These are phyloP conservation scores for Drosophila parthenogenetica DNA, from an alignment of 2,888 invertebrate genomes.

Conservation along the genomic window DNA sequence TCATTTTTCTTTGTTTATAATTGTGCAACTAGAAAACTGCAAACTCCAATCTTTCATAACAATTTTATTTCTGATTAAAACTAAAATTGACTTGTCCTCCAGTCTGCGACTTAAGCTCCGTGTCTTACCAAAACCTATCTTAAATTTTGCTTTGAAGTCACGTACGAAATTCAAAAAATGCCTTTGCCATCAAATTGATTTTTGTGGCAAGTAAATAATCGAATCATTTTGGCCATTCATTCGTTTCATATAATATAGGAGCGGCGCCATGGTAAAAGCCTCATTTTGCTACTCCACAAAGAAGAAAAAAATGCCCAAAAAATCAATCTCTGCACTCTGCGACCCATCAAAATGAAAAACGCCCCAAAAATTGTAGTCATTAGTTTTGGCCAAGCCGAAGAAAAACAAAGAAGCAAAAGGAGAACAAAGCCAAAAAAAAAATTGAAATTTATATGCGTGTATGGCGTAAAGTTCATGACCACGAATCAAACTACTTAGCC, in stretches of 20 bases:
- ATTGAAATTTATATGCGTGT: conserved; percentile 44
- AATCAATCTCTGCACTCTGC: conserved; percentile 59
- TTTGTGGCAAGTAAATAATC: conserved; percentile 75
- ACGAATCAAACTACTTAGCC: conserved; percentile 61
- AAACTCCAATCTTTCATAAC: neutral
- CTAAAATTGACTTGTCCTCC: neutral
- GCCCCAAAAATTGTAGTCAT: conserved; percentile 75
- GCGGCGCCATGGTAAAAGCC: conserved; percentile 51
- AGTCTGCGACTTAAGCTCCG: neutral
- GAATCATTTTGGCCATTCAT: conserved; percentile 61
- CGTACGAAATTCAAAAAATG: conserved; percentile 51
- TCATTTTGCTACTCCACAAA: conserved; percentile 28
- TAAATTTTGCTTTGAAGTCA: conserved; percentile 45
- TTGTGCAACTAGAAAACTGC: neutral
- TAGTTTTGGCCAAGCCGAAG: conserved; percentile 54
- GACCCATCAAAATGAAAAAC: conserved; percentile 50
- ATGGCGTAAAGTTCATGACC: conserved; percentile 59
- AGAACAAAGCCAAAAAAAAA: conserved; percentile 42
- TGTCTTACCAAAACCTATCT: conserved; percentile 4
- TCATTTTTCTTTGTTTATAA: neutral
- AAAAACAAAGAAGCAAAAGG: conserved; percentile 11
- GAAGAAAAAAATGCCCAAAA: conserved; percentile 20
- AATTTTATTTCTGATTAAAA: neutral
- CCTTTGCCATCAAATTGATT: conserved; percentile 63
- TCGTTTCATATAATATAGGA: conserved; percentile 38